Percentiles rank a stretch among this genome's conserved stretches.
phyloP scores from a whole-genome alignment of 2,797 vertebrate genomes.

The Potorous gilbertii region DNA sequence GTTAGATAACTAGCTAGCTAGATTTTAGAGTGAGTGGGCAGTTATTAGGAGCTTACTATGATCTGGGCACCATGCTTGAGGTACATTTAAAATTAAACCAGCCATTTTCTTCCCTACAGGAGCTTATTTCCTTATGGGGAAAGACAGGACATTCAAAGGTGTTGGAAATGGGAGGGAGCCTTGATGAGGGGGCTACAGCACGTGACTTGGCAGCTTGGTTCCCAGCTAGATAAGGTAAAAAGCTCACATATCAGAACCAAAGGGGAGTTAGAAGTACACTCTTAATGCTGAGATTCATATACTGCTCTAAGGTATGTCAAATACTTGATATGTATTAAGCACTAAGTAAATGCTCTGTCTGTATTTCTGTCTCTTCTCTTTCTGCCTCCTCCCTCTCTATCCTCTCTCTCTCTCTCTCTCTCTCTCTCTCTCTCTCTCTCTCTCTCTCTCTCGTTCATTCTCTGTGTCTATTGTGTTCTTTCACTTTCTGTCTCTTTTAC shows the following conservation, averaged over 20 bases:
- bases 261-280: neutral
- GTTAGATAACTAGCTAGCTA: neutral
- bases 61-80: neutral
- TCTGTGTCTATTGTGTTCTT: too few relatives aligned
- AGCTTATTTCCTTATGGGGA: neutral
- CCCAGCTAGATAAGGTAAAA: neutral
- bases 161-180: neutral
- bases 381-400: neutral
- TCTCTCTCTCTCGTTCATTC: too few relatives aligned
- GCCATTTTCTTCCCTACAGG: neutral
- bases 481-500: neutral
- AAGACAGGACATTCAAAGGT: neutral
- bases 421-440: neutral
- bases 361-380: neutral
- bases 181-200: neutral
- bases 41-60: neutral
- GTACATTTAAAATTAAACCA: neutral
- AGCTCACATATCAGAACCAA: neutral
- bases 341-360: neutral
- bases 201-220: neutral
- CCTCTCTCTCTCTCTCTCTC: neutral
- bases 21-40: neutral
- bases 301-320: neutral
- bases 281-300: neutral
- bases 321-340: neutral